A percentile compares a stretch with the other conserved stretches of the same genome.
phyloP scores from a whole-genome alignment of 2,797 vertebrate species.

The Oryzias sinensis region DNA sequence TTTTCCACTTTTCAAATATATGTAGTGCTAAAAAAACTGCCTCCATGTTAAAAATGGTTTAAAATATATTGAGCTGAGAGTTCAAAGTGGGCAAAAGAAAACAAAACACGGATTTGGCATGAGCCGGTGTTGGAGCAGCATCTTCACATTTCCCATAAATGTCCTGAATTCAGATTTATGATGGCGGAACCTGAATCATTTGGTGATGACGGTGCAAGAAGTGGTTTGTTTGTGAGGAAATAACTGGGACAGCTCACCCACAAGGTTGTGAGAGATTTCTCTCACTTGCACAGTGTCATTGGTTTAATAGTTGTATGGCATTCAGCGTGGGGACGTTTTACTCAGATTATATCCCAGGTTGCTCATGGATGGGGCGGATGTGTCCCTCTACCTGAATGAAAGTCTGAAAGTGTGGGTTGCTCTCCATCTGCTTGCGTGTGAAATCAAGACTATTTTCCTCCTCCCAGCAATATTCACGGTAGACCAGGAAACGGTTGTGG shows the following conservation, averaged over 20 bases:
- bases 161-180: slow-evolving; percentile 1
- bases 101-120: neutral
- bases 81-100: too few relatives aligned
- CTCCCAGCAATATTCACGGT: slow-evolving; percentile 79
- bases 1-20: too few relatives aligned
- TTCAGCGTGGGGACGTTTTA: neutral
- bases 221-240: slow-evolving; percentile 13
- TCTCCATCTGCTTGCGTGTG: slow-evolving; percentile 73
- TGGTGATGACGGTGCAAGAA: slow-evolving; percentile 15
- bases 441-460: slow-evolving; percentile 80
- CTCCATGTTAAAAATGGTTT: too few relatives aligned
- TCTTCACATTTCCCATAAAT: slow-evolving; percentile 3
- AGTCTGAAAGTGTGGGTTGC: slow-evolving; percentile 73
- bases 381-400: slow-evolving; percentile 72
- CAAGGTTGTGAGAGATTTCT: slow-evolving; percentile 25
- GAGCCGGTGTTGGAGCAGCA: neutral
- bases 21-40: too few relatives aligned
- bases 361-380: neutral
- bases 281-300: slow-evolving; percentile 12
- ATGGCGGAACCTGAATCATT: slow-evolving; percentile 42
- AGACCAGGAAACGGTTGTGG: slow-evolving; percentile 76
- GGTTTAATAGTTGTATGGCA: slow-evolving; percentile 23
- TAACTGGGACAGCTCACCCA: slow-evolving; percentile 13
- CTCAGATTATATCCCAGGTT: too few relatives aligned
- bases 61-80: too few relatives aligned